A percentile compares a stretch with the other conserved stretches of the same genome.
Conservation (phyloP, 2,888 invertebrate genomes). For the Limenitis camilla region DNA sequence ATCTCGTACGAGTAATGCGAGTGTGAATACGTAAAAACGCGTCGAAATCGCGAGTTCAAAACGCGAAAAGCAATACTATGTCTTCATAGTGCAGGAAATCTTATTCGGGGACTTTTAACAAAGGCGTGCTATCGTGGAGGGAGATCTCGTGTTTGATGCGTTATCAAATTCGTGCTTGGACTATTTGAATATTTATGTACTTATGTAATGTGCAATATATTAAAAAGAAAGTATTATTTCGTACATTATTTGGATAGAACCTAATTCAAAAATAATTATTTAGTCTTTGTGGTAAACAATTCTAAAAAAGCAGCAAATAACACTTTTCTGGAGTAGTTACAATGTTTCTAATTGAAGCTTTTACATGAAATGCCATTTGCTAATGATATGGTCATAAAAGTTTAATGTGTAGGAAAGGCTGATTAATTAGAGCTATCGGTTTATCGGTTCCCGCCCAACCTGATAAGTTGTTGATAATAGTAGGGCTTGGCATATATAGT, state of each 20-base stretch:
- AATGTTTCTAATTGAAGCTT: background rate
- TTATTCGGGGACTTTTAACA: constrained; percentile 58
- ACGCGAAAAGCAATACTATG: constrained; percentile 70
- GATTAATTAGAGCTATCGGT: constrained; percentile 62
- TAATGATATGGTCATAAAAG: constrained; percentile 49
- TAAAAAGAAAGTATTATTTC: no score
- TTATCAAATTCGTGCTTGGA: constrained; percentile 18
- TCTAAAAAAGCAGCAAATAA: background rate
- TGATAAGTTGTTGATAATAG: constrained; percentile 39
- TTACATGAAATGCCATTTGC: constrained; percentile 10
- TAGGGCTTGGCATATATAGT: constrained; percentile 28
- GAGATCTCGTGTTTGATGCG: constrained; percentile 47
- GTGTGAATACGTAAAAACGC: constrained; percentile 74
- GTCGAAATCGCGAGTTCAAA: constrained; percentile 71
- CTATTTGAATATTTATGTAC: constrained; percentile 3
- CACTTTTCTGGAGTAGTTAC: background rate
- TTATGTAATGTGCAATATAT: no score
- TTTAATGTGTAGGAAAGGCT: constrained; percentile 65
- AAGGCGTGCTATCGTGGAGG: constrained; percentile 54
- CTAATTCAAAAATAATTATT: no score
- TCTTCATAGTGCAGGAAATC: constrained; percentile 68
- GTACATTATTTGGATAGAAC: no score
- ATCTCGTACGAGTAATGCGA: constrained; percentile 70
- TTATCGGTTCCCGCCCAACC: constrained; percentile 50
- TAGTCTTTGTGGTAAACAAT: no score